Conservation (phyloP, 2,797 vertebrate species). For the Todus mexicanus region DNA sequence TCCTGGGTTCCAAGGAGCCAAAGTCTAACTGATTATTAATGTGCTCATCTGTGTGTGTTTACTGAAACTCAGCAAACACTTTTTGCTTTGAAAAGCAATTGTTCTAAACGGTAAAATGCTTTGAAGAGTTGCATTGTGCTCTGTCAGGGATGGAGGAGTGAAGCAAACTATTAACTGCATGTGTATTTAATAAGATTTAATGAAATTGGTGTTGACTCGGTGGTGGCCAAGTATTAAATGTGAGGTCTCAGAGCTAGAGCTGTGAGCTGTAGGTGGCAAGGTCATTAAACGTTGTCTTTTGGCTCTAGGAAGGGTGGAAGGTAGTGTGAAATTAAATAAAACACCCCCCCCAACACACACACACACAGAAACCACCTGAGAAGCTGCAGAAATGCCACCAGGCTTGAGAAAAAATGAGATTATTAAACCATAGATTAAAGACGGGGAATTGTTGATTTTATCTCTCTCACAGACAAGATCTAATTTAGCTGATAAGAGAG, state of each 20-base stretch:
- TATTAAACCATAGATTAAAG: slow-evolving; percentile 54
- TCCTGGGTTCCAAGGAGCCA: not conserved
- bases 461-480: slow-evolving; percentile 8
- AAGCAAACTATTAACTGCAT: not conserved
- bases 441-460: slow-evolving; percentile 11
- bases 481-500: slow-evolving; percentile 50
- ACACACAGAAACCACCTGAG: not conserved
- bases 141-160: not conserved
- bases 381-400: not conserved
- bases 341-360: no score
- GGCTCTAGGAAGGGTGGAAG: not conserved
- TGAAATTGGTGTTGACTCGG: not conserved
- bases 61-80: not conserved
- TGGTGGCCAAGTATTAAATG: not conserved
- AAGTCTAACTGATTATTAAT: not conserved
- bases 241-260: not conserved
- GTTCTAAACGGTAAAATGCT: not conserved
- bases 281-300: not conserved
- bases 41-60: not conserved
- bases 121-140: not conserved
- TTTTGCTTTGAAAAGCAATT: not conserved
- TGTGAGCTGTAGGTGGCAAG: not conserved
- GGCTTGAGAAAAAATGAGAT: not conserved
- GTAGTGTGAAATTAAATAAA: not conserved
- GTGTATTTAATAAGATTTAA: not conserved